Base-by-base conservation (phyloP, 1,140 invertebrate genomes). In the Uloborus diversus region DNA sequence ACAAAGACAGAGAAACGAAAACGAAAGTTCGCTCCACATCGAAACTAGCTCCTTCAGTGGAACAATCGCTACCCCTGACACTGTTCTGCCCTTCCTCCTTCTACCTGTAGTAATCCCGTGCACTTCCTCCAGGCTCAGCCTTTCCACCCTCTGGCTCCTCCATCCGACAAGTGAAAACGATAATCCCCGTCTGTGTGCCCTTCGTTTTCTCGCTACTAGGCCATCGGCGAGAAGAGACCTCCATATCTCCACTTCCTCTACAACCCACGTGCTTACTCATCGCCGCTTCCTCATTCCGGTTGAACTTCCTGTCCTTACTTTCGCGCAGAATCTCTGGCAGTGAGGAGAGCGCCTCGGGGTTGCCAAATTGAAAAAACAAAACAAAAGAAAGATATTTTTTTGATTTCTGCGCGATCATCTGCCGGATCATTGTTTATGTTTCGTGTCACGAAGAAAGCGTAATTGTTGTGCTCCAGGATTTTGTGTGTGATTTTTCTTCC, bases 271-370 rank as follows among this genome's bases (percentile, higher is more conserved):
- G 64, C 64, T 79, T 79, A 79, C 75, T 79, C 75, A 79, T 79
- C 75, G 75, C 49, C 64, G 53, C 75, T 79, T 79, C 75, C 75
- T 79, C 75, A 79, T 79, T 79, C 75, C 75, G 75, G 71, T 64
- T 75, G 57, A 75, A 75, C 71, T 75, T 75, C 71, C 71, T 75
- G 71, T 75, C 57, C 71, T 75, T 53, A 64, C 56, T 73, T 73
- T 73, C 56, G 23, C 68, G 33, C 70, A 73, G 35, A 49, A 42
- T 42, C 37, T 42, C 37, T 17, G 37, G 1, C 37, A 42, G 9
- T 9, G 37, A 9, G 17, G 9, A 42, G 37, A 42, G 17, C 2
- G 37, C 37, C 37, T 0, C 17, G 2, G 9, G 37, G 17, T 13
- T 9, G 17, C 17, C 37, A 42, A 42, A 42, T 17, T 13, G 17